phyloP scores from a whole-genome alignment of 2,888 invertebrate species.

The Merodon equestris region DNA sequence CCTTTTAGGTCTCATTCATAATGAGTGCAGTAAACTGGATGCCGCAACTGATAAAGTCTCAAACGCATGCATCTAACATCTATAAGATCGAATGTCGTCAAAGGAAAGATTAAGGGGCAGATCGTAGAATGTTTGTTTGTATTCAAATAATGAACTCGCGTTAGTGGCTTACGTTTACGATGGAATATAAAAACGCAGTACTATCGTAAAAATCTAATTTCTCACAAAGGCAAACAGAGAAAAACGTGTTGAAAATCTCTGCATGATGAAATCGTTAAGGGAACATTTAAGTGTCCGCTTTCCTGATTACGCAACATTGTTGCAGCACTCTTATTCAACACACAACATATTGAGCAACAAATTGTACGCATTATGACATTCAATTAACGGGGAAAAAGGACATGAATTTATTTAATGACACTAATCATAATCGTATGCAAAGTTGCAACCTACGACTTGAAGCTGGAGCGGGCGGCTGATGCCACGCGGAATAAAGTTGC shows the following conservation, averaged over 20 bases:
- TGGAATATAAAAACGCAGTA: slow-evolving; percentile 35
- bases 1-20: slow-evolving; percentile 15
- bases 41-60: neutral
- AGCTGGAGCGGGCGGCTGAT: too few relatives aligned
- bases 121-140: slow-evolving; percentile 26
- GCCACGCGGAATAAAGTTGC: too few relatives aligned
- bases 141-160: slow-evolving; percentile 23
- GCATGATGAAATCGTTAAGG: slow-evolving; percentile 47
- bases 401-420: slow-evolving; percentile 34
- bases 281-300: slow-evolving; percentile 32
- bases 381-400: slow-evolving; percentile 24
- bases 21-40: slow-evolving; percentile 24
- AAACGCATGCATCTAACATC: slow-evolving; percentile 37
- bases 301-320: slow-evolving; percentile 44
- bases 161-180: slow-evolving; percentile 37
- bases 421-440: slow-evolving; percentile 12
- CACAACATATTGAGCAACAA: slow-evolving; percentile 37
- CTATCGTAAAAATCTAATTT: slow-evolving; percentile 45
- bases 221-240: slow-evolving; percentile 20
- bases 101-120: slow-evolving; percentile 29
- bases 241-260: neutral
- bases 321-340: slow-evolving; percentile 29
- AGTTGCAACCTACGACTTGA: too few relatives aligned
- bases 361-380: slow-evolving; percentile 33
- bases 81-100: slow-evolving; percentile 46